Evolutionary conservation across 2,797 vertebrate species (phyloP).

Genomic region (Prunella strophiata): DNA sequence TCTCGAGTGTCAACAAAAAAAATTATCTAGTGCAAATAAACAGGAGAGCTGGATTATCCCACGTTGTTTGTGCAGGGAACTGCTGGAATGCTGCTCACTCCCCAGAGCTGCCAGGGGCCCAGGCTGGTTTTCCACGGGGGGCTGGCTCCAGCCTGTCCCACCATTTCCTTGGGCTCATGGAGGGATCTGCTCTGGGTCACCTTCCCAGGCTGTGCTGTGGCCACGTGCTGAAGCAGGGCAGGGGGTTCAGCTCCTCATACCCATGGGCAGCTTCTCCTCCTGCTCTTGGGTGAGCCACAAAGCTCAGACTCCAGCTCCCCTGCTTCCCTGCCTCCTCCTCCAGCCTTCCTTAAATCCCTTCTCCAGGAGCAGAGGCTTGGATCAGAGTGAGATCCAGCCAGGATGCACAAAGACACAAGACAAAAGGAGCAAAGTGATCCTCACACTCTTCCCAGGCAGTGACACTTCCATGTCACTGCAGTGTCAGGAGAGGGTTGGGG

Average conservation of each 20-base stretch:
- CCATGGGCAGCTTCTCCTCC: background rate
- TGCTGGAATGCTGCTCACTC: background rate
- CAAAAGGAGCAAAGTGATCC: background rate
- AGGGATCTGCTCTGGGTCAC: background rate
- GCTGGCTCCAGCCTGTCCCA: background rate
- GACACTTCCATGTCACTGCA: background rate
- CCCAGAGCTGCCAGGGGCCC: fast-evolving
- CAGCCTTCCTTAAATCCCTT: background rate
- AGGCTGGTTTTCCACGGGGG: background rate
- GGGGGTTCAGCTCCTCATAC: fast-evolving
- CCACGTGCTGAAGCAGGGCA: fast-evolving
- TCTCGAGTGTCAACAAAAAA: constrained; percentile 39
- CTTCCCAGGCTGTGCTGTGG: background rate
- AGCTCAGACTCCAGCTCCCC: background rate
- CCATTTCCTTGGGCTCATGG: fast-evolving
- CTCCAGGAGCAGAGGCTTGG: background rate
- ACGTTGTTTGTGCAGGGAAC: constrained; percentile 1
- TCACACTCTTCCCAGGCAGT: background rate
- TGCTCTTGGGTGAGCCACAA: background rate
- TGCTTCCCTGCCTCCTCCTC: background rate
- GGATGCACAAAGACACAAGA: background rate
- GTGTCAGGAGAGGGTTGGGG: background rate
- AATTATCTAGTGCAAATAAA: constrained; percentile 49
- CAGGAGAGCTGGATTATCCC: background rate
- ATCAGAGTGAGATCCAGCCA: background rate